Evolutionary conservation across 2,797 vertebrate species (phyloP), one percentile per base, ranked within the genome.

Genomic region (Bryconaethiops microstoma): DNA sequence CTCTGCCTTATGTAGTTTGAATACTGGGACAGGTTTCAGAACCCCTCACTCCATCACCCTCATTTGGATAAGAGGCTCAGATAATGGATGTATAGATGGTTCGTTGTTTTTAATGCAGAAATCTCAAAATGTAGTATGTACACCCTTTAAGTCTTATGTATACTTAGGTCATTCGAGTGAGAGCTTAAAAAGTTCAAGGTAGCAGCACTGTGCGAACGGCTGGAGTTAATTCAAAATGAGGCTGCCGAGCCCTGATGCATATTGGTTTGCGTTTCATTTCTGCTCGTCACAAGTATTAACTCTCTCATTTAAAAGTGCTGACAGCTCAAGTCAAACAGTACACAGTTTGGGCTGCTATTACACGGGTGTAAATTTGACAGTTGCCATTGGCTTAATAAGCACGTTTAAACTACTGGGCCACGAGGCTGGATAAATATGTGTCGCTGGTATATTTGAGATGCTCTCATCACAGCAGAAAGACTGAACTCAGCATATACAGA

Each of bases 301-400:
- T 29, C 89, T 90, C 91, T 91, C 85, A 89, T 90, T 91, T 91
- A 88, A 89, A 92, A 90, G 85, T 92, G 92, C 92, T 92, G 92
- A 90, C 91, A 93, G 91, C 88, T 86, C 19, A 0, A 72, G 87
- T 90, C 90, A 92, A 93, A 93, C 93, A 92, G 90, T 92, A 86
- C 90, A 92, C 90, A 93, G 91, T 93, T 93, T 92, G 92, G 91
- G 91, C 65, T 90, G 92, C 87, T 91, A 93, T 95, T 94, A 93
- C 92, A 88, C 79, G 90, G 90, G 91, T 89, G 94, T 93, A 94
- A 93, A 95, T 94, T 92, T 93, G 92, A 93, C 91, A 94, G 92
- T 88, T 86, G 80, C 88, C 90, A 90, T 88, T 89, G 87, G 88
- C 92, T 91, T 88, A 91, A 90, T 91, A 93, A 91, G 87, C 89